Conservation (phyloP, 1,140 invertebrate genomes). For the Hormaphis cornu region DNA sequence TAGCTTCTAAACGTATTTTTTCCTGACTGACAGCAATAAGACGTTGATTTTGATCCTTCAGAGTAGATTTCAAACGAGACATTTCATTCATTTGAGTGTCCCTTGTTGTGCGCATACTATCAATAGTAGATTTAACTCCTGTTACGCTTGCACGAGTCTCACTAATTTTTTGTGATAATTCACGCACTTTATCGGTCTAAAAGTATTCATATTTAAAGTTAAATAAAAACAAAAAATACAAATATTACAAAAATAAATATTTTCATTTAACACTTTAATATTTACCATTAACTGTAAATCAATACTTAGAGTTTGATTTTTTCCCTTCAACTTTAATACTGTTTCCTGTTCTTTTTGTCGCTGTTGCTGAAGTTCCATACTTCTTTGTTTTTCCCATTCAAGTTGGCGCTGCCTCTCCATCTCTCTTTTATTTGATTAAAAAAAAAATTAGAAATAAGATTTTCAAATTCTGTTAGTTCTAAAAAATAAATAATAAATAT, state of each 20-base stretch:
- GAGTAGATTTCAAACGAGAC: constrained; percentile 69
- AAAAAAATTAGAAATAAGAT: constrained; percentile 7
- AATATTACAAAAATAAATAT: neutral
- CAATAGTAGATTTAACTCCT: constrained; percentile 87
- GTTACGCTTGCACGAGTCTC: constrained; percentile 82
- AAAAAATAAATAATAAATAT: constrained; percentile 6
- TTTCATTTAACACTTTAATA: neutral
- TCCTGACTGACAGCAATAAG: constrained; percentile 71
- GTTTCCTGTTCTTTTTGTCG: constrained; percentile 79
- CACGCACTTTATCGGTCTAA: constrained; percentile 71
- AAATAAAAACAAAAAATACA: no score
- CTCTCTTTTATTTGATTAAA: constrained; percentile 52
- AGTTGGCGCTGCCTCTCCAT: constrained; percentile 89
- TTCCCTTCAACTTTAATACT: constrained; percentile 79
- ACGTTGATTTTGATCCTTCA: constrained; percentile 69
- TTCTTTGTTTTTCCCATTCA: constrained; percentile 92
- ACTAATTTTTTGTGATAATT: constrained; percentile 76
- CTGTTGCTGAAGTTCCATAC: constrained; percentile 73
- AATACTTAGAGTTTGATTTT: constrained; percentile 74
- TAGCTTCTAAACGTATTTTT: constrained; percentile 69
- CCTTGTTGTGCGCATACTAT: constrained; percentile 83
- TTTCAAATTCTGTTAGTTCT: no score
- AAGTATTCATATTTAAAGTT: constrained; percentile 35
- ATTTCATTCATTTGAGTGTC: constrained; percentile 85
- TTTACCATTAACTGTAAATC: constrained; percentile 65